Evolutionary conservation across 2,888 invertebrate genomes (phyloP), one percentile per base, ranked within the genome.

Genomic region (Marronus borbonicus): DNA sequence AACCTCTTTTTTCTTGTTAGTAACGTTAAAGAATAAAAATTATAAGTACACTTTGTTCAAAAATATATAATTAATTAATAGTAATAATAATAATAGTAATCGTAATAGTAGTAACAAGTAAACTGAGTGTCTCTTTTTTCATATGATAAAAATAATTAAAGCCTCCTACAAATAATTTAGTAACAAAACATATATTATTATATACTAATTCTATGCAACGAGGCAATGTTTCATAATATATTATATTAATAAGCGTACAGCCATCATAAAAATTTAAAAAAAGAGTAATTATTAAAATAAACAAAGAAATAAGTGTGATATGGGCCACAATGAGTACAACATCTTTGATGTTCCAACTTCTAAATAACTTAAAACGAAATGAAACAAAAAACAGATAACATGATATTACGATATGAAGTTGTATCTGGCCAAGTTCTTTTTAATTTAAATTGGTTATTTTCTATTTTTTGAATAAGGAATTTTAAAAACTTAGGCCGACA

Each of bases 111-210:
- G 78, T 83, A 84, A 82, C 80, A 83, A 82, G 82, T 82, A 83
- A 80, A 78, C 81, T 83, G 84, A 83, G 83, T 85, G 82, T 60
- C n/a, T 55, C 52, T 44, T 44, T 44, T 44, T 12, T 55, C 86
- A 85, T 83, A 86, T 85, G 31, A 55, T 36, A 86, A 84, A 86
- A 86, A 85, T 85, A 72, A 14, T 60, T 86, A 85, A 86, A 88
- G 88, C 88, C 87, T 87, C 44, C 88, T 88, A 88, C 87, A 87
- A 86, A 86, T 85, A 87, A 85, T 83, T 84, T 85, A 85, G 86
- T 82, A 85, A 84, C 85, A 44, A 12, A 31, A 31, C 31, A 44
- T 44, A 44, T 44, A 44, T 44, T 44, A 44, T 10, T 44, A 44
- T 44, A 44, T 12, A 44, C 44, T 44, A 44, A 44, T 31, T 86